Conservation (phyloP, 2,113 vertebrate species). For the Erythrolamprus reginae region DNA sequence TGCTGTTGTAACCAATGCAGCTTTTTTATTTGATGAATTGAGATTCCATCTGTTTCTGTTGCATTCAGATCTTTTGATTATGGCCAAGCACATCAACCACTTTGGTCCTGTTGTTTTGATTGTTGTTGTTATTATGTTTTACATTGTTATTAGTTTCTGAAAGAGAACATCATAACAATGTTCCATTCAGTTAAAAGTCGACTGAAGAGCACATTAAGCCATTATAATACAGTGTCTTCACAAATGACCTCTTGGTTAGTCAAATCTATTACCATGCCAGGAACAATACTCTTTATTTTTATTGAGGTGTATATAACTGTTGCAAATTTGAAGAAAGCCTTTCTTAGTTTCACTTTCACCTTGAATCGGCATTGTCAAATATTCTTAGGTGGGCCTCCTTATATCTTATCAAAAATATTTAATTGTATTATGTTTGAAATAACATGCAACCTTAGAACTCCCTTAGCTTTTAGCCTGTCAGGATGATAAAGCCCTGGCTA, state of each 20-base stretch:
- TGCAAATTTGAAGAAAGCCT: background rate
- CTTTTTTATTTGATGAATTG: background rate
- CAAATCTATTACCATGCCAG: background rate
- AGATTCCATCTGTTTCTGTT: background rate
- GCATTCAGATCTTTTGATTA: background rate
- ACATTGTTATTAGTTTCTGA: background rate
- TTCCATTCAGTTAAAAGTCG: background rate
- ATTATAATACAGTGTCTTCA: background rate
- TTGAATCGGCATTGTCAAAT: conserved; percentile 5
- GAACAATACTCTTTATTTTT: background rate
- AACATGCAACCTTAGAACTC: conserved; percentile 42
- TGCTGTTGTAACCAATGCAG: background rate
- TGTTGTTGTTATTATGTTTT: background rate
- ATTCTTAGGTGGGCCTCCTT: conserved; percentile 40
- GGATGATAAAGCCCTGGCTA: conserved; percentile 54
- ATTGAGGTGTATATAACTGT: background rate
- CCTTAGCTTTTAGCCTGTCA: conserved; percentile 58
- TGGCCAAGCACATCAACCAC: background rate
- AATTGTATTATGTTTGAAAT: conserved; percentile 59
- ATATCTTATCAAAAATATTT: conserved; percentile 62
- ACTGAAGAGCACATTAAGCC: background rate
- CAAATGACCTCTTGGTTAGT: background rate
- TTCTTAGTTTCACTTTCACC: conserved; percentile 28
- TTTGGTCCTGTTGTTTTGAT: background rate
- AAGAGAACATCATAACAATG: background rate